A percentile compares a stretch with the other conserved stretches of the same genome.
Conservation (phyloP, 2,797 vertebrate species). For the Antennarius maculatus region DNA sequence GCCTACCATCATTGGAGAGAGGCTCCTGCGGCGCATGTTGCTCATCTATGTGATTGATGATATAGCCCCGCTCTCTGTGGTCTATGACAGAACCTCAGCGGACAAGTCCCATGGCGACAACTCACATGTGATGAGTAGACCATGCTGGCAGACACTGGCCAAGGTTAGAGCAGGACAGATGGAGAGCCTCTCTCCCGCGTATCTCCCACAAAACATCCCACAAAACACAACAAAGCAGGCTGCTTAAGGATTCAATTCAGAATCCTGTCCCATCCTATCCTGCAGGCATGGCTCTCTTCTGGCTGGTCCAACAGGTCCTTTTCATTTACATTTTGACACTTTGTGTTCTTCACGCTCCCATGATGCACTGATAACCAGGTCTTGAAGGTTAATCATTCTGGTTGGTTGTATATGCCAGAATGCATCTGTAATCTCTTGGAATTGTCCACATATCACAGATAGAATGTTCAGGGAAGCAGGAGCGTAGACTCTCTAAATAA, state of each 20-base stretch:
- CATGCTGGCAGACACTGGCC: conserved; percentile 65
- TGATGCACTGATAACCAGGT: conserved; percentile 50
- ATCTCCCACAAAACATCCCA: conserved; percentile 39
- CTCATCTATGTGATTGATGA: conserved; percentile 78
- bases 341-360: conserved; percentile 66
- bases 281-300: conserved; percentile 20
- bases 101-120: conserved; percentile 70
- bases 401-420: conserved; percentile 56
- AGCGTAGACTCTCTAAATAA: conserved; percentile 58
- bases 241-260: conserved; percentile 68
- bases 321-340: conserved; percentile 56
- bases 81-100: conserved; percentile 70
- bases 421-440: conserved; percentile 67
- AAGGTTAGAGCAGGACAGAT: conserved; percentile 78
- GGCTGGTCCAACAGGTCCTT: conserved; percentile 49
- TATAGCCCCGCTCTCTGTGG: conserved; percentile 66
- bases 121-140: conserved; percentile 75
- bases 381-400: conserved; percentile 70
- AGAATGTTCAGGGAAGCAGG: conserved; percentile 39
- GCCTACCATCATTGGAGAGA: conserved; percentile 46
- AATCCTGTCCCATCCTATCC: conserved; percentile 46
- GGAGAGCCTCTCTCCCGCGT: conserved; percentile 62
- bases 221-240: conserved; percentile 55
- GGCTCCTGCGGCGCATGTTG: conserved; percentile 58
- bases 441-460: conserved; percentile 68